Conservation (phyloP, 2,113 vertebrate species). For the Lucifuga dentata region DNA sequence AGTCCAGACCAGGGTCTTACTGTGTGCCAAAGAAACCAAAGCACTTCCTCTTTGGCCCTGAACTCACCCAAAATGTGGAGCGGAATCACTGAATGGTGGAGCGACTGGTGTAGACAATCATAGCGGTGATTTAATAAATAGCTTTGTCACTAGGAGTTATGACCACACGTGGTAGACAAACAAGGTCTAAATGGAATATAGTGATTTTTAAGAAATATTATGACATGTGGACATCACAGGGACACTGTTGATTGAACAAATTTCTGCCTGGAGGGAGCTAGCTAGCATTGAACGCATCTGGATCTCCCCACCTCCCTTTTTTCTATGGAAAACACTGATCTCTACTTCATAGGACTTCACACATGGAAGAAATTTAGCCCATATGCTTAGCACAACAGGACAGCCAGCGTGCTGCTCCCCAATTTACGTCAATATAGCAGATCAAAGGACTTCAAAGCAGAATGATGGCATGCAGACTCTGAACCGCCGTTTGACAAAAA, state of each 20-base stretch:
- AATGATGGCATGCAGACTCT: slow-evolving; percentile 57
- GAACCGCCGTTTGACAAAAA: slow-evolving; percentile 59
- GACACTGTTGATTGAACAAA: slow-evolving; percentile 55
- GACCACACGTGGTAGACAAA: slow-evolving; percentile 40
- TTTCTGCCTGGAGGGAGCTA: slow-evolving; percentile 49
- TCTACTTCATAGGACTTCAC: slow-evolving; percentile 72
- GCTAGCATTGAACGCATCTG: slow-evolving; percentile 53
- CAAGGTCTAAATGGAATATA: slow-evolving; percentile 18
- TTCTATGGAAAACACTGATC: slow-evolving; percentile 70
- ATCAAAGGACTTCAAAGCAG: slow-evolving; percentile 77
- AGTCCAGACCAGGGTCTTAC: slow-evolving; percentile 57
- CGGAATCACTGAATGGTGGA: slow-evolving; percentile 55
- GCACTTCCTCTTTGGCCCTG: slow-evolving; percentile 73
- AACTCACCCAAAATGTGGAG: slow-evolving; percentile 70
- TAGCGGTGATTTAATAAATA: slow-evolving; percentile 25
- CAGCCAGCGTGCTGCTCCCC: slow-evolving; percentile 70
- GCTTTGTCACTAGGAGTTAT: slow-evolving; percentile 15
- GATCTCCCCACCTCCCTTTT: slow-evolving; percentile 60
- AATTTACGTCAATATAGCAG: slow-evolving; percentile 75
- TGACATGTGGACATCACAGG: slow-evolving; percentile 1
- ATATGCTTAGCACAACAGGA: slow-evolving; percentile 76
- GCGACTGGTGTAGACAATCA: slow-evolving; percentile 37
- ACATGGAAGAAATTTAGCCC: slow-evolving; percentile 79
- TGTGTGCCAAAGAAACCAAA: slow-evolving; percentile 76
- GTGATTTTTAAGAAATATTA: slow-evolving; percentile 31